These are phyloP conservation scores for Allophyes oxyacanthae DNA, from an alignment of 2,888 invertebrate species.

Conservation along the genomic window DNA sequence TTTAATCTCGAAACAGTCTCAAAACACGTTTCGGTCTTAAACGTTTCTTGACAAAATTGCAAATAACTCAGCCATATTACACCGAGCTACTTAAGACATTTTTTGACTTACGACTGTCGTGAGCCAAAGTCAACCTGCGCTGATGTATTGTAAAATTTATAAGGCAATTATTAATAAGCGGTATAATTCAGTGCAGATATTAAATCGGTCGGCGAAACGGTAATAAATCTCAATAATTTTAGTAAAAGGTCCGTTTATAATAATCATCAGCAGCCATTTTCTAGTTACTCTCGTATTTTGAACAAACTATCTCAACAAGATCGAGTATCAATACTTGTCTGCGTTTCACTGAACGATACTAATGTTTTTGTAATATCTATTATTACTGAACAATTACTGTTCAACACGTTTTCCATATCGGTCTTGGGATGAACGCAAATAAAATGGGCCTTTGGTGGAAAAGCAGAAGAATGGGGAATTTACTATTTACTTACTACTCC, in stretches of 20 bases:
- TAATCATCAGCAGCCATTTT: conserved; percentile 55
- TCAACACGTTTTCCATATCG: conserved; percentile 27
- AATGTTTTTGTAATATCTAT: conserved; percentile 50
- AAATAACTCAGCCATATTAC: conserved; percentile 29
- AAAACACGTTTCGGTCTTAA: conserved; percentile 25
- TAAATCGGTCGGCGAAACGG: conserved; percentile 55
- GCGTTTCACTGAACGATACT: conserved; percentile 47
- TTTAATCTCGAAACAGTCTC: conserved; percentile 23
- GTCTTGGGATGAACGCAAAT: conserved; percentile 22
- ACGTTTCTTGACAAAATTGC: conserved; percentile 23
- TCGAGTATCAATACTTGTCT: conserved; percentile 49
- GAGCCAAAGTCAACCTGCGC: conserved; percentile 60
- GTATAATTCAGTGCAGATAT: conserved; percentile 57
- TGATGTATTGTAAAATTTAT: conserved; percentile 68
- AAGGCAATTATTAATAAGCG: conserved; percentile 68
- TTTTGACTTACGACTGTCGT: conserved; percentile 68
- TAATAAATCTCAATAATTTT: conserved; percentile 58
- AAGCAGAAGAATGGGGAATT: too few relatives aligned
- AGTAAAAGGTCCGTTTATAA: conserved; percentile 56
- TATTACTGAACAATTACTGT: conserved; percentile 46
- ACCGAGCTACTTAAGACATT: conserved; percentile 45
- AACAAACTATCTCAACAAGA: conserved; percentile 37
- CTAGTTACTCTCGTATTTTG: conserved; percentile 37
- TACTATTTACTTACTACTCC: too few relatives aligned
- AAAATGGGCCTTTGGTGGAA: conserved; percentile 15